phyloP scores from a whole-genome alignment of 2,888 invertebrate genomes.

The Willowsia nigromaculata region DNA sequence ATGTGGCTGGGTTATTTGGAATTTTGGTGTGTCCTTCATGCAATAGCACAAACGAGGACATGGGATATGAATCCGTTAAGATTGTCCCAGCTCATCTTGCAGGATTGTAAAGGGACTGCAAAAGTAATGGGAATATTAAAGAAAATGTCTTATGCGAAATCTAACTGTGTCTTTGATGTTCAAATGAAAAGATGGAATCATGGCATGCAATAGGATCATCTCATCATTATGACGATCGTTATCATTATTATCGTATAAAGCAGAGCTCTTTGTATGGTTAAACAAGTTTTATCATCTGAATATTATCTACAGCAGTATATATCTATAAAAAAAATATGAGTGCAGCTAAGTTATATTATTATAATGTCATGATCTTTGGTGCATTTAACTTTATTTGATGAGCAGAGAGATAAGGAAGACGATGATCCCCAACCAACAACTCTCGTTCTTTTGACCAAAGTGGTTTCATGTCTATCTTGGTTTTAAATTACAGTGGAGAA shows the following conservation, averaged over 20 bases:
- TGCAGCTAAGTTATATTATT: too few species aligned
- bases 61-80: too few species aligned
- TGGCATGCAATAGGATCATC: neutral
- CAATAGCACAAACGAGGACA: neutral
- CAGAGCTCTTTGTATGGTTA: too few species aligned
- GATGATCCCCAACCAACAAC: neutral
- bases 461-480: neutral
- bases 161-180: neutral
- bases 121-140: too few species aligned
- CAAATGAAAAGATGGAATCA: neutral
- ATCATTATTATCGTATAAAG: too few species aligned
- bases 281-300: too few species aligned
- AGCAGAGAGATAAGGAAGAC: neutral
- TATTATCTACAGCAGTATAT: too few species aligned
- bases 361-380: neutral
- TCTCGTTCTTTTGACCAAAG: too few species aligned
- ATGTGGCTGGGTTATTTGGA: neutral
- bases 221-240: neutral
- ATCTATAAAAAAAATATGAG: neutral
- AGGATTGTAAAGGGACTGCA: too few species aligned
- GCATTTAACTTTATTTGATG: neutral
- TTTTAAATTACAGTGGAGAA: slow-evolving; percentile 2
- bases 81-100: too few species aligned
- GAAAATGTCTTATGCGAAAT: neutral
- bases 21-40: neutral